A percentile compares a stretch with the other conserved stretches of the same genome.
Conservation (phyloP, 2,888 invertebrate species). For the Crossocerus cetratus region DNA sequence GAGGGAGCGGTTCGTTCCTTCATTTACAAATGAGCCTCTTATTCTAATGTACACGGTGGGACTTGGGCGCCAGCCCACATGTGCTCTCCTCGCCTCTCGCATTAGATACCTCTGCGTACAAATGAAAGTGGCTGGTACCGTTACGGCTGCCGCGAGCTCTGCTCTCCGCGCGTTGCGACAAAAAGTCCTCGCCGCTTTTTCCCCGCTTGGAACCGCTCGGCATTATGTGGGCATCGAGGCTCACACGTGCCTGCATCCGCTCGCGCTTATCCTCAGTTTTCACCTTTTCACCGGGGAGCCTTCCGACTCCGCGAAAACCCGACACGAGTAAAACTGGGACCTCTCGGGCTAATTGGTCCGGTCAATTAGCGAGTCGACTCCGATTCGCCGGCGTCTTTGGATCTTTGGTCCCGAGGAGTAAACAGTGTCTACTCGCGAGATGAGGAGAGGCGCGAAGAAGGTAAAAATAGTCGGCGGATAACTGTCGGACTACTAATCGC, state of each 20-base stretch:
- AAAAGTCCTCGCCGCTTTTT: constrained; percentile 13
- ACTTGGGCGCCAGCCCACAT: constrained; percentile 59
- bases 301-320: not conserved
- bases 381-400: not conserved
- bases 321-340: too few relatives aligned
- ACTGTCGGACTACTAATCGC: constrained; percentile 45
- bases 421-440: not conserved
- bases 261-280: constrained; percentile 11
- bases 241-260: constrained; percentile 8
- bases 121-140: constrained; percentile 69
- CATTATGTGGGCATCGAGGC: constrained; percentile 3
- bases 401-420: too few relatives aligned
- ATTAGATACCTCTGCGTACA: constrained; percentile 64
- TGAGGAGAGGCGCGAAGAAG: not conserved
- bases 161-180: constrained; percentile 37
- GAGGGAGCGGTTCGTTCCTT: not conserved
- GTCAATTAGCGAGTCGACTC: too few relatives aligned
- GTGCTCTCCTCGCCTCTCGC: constrained; percentile 54
- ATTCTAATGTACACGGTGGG: constrained; percentile 26
- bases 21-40: constrained; percentile 30
- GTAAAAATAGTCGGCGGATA: constrained; percentile 22
- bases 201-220: too few relatives aligned
- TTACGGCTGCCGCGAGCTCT: constrained; percentile 48
- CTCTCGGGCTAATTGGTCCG: too few relatives aligned
- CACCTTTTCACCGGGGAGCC: constrained; percentile 16